Evolutionary conservation across 1,140 invertebrate genomes (phyloP).

Genomic region (Pectinophora gossypiella): DNA sequence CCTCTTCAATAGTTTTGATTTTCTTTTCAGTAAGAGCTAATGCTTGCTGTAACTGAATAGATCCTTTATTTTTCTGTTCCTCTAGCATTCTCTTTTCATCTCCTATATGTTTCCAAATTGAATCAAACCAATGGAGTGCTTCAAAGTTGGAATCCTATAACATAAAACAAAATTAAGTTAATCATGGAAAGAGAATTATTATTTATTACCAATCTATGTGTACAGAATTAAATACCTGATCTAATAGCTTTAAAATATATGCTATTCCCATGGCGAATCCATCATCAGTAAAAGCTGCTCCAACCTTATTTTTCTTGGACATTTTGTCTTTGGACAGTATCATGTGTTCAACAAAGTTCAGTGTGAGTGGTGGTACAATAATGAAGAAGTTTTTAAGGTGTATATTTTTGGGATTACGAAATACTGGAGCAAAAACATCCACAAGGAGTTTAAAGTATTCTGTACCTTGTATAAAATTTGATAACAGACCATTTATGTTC

Average conservation of each 20-base stretch:
- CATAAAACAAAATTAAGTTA: slow-evolving; percentile 60
- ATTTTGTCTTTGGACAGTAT: slow-evolving; percentile 95
- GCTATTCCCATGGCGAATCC: slow-evolving; percentile 97
- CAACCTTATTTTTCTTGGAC: slow-evolving; percentile 89
- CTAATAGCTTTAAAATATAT: slow-evolving; percentile 82
- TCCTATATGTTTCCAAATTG: slow-evolving; percentile 85
- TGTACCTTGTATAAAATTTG: slow-evolving; percentile 94
- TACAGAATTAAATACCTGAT: slow-evolving; percentile 74
- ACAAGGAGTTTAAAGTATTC: slow-evolving; percentile 97
- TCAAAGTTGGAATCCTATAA: slow-evolving; percentile 86
- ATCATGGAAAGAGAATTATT: neutral
- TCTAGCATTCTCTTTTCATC: slow-evolving; percentile 79
- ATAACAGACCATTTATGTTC: slow-evolving; percentile 85
- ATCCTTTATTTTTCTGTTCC: slow-evolving; percentile 69
- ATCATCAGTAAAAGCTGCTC: slow-evolving; percentile 96
- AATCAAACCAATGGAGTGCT: slow-evolving; percentile 96
- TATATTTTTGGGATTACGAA: slow-evolving; percentile 90
- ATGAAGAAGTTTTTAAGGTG: slow-evolving; percentile 96
- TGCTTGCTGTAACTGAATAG: slow-evolving; percentile 89
- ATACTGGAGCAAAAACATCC: slow-evolving; percentile 93
- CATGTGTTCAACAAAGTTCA: slow-evolving; percentile 97
- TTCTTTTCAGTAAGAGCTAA: slow-evolving; percentile 93
- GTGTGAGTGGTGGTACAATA: slow-evolving; percentile 94
- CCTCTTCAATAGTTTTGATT: slow-evolving; percentile 87
- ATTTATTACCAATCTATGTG: neutral